phyloP scores from a whole-genome alignment of 2,113 vertebrate species.

The Lanius collurio region DNA sequence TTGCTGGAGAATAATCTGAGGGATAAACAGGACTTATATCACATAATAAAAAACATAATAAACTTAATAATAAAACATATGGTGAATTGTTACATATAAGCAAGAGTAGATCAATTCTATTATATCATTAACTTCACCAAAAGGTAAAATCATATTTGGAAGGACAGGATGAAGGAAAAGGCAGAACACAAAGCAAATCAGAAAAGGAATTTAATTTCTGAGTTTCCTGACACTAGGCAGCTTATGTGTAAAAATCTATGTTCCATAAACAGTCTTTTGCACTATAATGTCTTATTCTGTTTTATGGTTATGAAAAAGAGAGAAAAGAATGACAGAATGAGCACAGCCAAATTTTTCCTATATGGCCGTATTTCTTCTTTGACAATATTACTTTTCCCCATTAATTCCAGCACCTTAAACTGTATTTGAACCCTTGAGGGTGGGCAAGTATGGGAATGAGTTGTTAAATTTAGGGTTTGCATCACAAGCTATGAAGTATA shows the following conservation, averaged over 20 bases:
- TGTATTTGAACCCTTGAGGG: not conserved
- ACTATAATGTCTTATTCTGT: not conserved
- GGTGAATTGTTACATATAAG: not conserved
- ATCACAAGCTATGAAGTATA: not conserved
- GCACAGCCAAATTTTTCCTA: not conserved
- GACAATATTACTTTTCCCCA: not conserved
- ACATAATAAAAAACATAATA: not conserved
- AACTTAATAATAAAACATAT: not conserved
- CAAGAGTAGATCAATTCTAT: not conserved
- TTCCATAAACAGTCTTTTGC: not conserved
- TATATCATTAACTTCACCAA: not conserved
- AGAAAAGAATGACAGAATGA: slow-evolving; percentile 14
- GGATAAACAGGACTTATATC: not conserved
- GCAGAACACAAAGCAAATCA: not conserved
- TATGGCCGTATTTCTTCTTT: not conserved
- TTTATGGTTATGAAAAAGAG: not conserved
- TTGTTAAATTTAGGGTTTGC: not conserved
- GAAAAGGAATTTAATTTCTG: not conserved
- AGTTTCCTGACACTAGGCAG: not conserved
- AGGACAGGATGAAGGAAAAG: not conserved
- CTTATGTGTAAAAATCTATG: not conserved
- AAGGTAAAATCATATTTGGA: not conserved
- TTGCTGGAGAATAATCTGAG: not conserved
- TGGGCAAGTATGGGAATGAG: not conserved
- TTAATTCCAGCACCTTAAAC: slow-evolving; percentile 3